phyloP scores from a whole-genome alignment of 2,888 invertebrate species.

The Pecten maximus region DNA sequence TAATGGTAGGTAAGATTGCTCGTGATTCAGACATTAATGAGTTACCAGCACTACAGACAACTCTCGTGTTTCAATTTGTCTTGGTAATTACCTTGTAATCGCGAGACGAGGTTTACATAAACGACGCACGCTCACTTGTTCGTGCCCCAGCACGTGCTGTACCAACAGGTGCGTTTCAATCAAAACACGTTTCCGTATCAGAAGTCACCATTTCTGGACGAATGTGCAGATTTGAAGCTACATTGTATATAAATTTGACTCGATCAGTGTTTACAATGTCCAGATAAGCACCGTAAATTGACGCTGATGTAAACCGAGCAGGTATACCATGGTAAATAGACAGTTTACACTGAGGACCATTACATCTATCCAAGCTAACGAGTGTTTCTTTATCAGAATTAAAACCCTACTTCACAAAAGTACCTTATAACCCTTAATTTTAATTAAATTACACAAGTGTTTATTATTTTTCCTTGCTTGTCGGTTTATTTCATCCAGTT shows the following conservation, averaged over 20 bases:
- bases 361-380: not conserved
- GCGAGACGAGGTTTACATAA: not conserved
- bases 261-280: not conserved
- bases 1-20: not conserved
- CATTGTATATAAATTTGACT: not conserved
- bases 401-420: not conserved
- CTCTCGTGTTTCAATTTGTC: slow-evolving; percentile 30
- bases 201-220: not conserved
- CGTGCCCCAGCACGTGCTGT: slow-evolving; percentile 13
- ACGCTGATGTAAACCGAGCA: no score
- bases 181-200: not conserved
- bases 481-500: no score
- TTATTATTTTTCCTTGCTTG: not conserved
- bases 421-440: not conserved
- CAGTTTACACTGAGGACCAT: no score
- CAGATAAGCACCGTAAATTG: not conserved
- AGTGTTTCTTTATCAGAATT: not conserved
- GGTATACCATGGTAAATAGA: no score
- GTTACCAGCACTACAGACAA: not conserved
- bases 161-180: slow-evolving; percentile 11
- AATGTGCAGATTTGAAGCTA: not conserved
- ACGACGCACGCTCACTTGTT: not conserved
- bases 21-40: not conserved
- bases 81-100: slow-evolving; percentile 23
- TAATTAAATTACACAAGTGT: not conserved